Percentiles rank a stretch among this genome's conserved stretches.
Conservation (phyloP, 2,888 invertebrate genomes). For the Lamproptera curius region DNA sequence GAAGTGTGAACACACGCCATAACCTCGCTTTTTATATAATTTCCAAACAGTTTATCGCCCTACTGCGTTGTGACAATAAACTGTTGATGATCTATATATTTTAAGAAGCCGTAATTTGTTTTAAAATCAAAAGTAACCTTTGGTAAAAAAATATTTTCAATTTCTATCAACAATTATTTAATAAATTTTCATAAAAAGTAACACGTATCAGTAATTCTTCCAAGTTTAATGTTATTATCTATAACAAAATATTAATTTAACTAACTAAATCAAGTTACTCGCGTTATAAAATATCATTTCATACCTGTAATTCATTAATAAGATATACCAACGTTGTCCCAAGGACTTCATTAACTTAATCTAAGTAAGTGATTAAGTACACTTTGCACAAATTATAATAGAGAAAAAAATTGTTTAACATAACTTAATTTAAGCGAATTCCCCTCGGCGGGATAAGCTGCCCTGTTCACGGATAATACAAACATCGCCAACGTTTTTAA, state of each 20-base stretch:
- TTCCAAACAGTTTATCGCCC: no score
- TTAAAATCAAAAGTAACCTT: no score
- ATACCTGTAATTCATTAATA: background rate
- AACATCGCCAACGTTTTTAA: constrained; percentile 2
- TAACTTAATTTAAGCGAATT: background rate
- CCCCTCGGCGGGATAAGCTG: constrained; percentile 3
- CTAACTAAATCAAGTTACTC: background rate
- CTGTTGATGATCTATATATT: no score
- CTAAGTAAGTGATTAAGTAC: constrained; percentile 3
- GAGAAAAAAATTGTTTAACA: constrained; percentile 1
- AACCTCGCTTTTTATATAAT: no score
- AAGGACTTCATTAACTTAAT: background rate
- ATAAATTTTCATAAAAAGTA: no score
- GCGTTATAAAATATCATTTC: background rate
- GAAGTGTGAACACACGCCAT: no score
- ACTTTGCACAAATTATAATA: constrained; percentile 2
- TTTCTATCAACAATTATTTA: no score
- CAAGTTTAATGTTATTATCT: background rate
- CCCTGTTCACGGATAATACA: constrained; percentile 3
- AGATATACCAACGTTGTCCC: background rate
- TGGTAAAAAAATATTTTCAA: no score
- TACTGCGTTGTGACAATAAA: no score
- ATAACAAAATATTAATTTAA: background rate
- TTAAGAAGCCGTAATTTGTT: no score
- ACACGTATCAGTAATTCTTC: background rate